Evolutionary conservation across 2,113 vertebrate genomes (phyloP), one percentile per base, ranked within the genome.

Genomic region (Gasterosteus aculeatus): DNA sequence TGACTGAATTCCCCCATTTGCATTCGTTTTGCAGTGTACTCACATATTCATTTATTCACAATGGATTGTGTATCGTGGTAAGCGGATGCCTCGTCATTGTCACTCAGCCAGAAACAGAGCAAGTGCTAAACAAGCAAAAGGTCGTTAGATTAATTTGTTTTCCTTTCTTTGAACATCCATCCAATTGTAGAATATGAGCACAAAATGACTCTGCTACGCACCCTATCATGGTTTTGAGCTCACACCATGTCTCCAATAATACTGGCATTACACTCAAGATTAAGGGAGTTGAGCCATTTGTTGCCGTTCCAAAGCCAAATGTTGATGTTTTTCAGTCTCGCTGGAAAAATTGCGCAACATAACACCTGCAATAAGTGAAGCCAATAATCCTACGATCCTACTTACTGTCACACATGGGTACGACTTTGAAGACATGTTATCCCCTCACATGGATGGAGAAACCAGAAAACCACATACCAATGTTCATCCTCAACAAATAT

Each of bases 81-180:
- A 85, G 86, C 82, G 72, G 78, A 80, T 83, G 74, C 63, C 85
- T 92, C 78, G 51, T 89, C 86, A 86, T 92, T 89, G 92, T 91
- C 87, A 89, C 92, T 91, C 92, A 88, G 86, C 84, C 56, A 77
- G 72, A 90, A 88, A 88, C 75, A 29, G 77, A 86, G 85, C 77
- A 80, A 73, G 41, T 82, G 79, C 84, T 91, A 90, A 92, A 92
- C 77, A 92, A 91, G 89, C 82, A 66, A 89, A 90, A 92, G 89
- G 93, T 93, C 77, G 85, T 94, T 94, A 92, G 82, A 92, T 93
- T 92, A 85, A 93, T 93, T 93, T 80, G 71, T 76, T 89, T 90
- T 54, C 39, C 51, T 64, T 83, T 85, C 75, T 88, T 84, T 76
- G 42, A 78, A 65, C 82, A 77, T 1, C 72, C 75, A 83, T 90